A percentile compares a stretch with the other conserved stretches of the same genome.
Evolutionary conservation across 2,888 invertebrate species (phyloP).

Genomic region (Anorthoa munda): DNA sequence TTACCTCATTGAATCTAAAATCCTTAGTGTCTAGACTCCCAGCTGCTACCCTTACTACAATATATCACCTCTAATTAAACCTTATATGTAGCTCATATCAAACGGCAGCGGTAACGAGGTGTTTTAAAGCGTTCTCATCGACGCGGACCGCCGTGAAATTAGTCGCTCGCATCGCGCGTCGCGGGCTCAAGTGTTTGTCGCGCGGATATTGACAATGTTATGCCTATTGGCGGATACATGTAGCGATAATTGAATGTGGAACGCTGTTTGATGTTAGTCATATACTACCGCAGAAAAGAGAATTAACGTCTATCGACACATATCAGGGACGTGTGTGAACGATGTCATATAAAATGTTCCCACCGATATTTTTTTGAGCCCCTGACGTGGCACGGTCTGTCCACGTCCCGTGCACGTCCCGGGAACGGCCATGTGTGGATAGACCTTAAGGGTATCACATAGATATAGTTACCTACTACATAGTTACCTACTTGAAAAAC

Average conservation of each 20-base stretch:
- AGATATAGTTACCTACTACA: too few species aligned
- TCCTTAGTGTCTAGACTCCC: constrained; percentile 7
- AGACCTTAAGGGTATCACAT: neutral
- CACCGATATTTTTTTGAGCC: too few species aligned
- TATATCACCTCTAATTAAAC: constrained; percentile 59
- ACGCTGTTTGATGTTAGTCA: constrained; percentile 22
- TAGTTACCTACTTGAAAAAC: neutral
- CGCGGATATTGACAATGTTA: constrained; percentile 49
- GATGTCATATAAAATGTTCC: too few species aligned
- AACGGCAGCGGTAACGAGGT: constrained; percentile 66
- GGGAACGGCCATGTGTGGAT: too few species aligned
- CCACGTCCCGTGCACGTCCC: too few species aligned
- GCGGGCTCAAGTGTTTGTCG: constrained; percentile 42
- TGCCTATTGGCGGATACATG: constrained; percentile 29
- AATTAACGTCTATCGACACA: too few species aligned
- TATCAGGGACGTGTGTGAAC: too few species aligned
- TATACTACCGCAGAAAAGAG: neutral
- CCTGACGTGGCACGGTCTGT: too few species aligned
- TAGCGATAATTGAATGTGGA: constrained; percentile 26
- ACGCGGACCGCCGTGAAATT: constrained; percentile 78
- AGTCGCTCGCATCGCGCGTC: constrained; percentile 66
- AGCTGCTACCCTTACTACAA: constrained; percentile 9
- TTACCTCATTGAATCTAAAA: neutral
- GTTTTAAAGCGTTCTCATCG: constrained; percentile 73
- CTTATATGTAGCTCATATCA: constrained; percentile 62